These are phyloP conservation scores for Sylvia atricapilla DNA, from an alignment of 2,113 vertebrate species.

Conservation along the genomic window DNA sequence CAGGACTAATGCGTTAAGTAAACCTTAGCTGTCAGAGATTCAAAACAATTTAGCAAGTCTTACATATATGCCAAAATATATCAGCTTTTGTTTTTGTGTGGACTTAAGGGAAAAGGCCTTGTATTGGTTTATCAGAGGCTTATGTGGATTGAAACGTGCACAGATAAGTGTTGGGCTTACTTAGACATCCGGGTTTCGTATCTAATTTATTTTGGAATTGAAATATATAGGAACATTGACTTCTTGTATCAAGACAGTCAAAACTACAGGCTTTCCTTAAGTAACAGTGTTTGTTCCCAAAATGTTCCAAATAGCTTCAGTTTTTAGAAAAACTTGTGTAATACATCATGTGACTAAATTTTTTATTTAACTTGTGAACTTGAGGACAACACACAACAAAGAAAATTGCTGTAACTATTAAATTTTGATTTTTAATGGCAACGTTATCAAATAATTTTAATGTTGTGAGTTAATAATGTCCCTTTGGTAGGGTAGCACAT, in stretches of 20 bases:
- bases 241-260: background rate
- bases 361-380: background rate
- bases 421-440: background rate
- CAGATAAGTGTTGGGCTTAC: background rate
- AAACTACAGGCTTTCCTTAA: background rate
- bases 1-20: background rate
- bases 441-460: rapidly evolving
- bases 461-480: background rate
- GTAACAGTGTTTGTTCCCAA: background rate
- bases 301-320: background rate
- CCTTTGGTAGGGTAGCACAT: background rate
- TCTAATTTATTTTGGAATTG: background rate
- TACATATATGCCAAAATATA: background rate
- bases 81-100: background rate
- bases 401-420: background rate
- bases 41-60: background rate
- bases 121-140: background rate
- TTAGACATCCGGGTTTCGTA: background rate
- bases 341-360: background rate
- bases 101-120: background rate
- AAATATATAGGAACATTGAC: background rate
- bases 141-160: background rate
- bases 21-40: background rate
- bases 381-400: background rate
- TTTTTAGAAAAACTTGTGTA: background rate